A percentile compares a stretch with the other conserved stretches of the same genome.
These are phyloP conservation scores for Mesocentrotus franciscanus DNA, from an alignment of 53 echinoderm and acorn worm species.

Conservation along the genomic window DNA sequence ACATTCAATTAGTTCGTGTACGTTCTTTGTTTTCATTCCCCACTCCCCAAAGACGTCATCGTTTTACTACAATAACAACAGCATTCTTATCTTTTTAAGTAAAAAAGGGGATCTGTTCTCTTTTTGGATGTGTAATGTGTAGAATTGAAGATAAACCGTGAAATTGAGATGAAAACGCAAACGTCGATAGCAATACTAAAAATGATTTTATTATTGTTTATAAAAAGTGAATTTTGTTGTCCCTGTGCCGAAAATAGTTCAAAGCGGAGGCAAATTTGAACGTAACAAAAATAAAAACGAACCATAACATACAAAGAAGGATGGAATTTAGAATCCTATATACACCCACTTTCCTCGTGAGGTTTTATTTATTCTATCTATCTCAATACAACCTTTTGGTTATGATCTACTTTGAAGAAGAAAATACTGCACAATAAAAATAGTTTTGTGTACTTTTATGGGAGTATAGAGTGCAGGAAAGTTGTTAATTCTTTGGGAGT, in stretches of 20 bases:
- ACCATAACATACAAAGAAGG: not conserved
- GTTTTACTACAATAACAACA: not conserved
- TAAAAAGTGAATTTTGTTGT: not conserved
- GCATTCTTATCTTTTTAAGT: not conserved
- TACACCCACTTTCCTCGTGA: not conserved
- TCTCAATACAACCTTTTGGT: not conserved
- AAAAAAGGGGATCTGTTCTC: not conserved
- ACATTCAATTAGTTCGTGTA: constrained; percentile 1
- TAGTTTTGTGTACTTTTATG: not conserved
- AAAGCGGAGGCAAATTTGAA: not conserved
- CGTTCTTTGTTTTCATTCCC: not conserved
- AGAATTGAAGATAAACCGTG: not conserved
- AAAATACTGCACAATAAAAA: no score
- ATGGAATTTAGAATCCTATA: not conserved
- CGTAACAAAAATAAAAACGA: not conserved
- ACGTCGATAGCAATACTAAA: not conserved
- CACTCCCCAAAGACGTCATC: not conserved
- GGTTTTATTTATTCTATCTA: not conserved
- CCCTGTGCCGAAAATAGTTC: not conserved
- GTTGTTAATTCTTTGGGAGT: not conserved
- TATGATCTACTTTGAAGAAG: not conserved
- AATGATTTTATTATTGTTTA: not conserved
- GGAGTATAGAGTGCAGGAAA: not conserved
- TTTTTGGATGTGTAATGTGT: not conserved
- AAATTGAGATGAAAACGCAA: not conserved